phyloP scores from a whole-genome alignment of 1,140 invertebrate genomes.

The Heterodera schachtii region DNA sequence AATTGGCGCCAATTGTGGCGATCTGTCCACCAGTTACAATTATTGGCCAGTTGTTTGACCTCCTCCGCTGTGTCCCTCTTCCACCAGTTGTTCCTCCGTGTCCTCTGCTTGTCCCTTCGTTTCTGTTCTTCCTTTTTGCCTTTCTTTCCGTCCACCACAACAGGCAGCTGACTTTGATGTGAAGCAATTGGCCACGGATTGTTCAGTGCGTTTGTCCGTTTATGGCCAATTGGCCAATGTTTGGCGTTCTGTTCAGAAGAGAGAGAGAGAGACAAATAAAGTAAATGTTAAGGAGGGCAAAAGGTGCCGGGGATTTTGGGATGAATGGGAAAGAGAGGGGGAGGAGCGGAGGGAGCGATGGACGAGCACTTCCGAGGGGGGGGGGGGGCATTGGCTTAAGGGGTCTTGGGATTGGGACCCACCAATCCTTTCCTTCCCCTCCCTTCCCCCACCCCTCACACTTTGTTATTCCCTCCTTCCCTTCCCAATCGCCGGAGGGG shows the following conservation, averaged over 20 bases:
- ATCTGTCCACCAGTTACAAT: constrained; percentile 2
- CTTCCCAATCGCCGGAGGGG: background rate
- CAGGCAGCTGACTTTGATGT: constrained; percentile 6
- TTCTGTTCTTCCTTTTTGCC: background rate
- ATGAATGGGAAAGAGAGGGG: background rate
- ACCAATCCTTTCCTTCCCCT: background rate
- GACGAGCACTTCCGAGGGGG: background rate
- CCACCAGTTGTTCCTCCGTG: background rate
- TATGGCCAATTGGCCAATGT: constrained; percentile 14
- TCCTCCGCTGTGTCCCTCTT: background rate
- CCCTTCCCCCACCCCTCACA: background rate
- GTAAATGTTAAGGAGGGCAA: background rate
- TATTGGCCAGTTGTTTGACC: constrained; percentile 6
- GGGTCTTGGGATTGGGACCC: background rate
- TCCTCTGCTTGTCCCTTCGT: background rate
- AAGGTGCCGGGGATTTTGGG: background rate
- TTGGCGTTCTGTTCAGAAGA: background rate
- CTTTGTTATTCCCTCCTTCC: background rate
- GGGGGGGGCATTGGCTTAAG: background rate
- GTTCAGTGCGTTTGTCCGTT: constrained; percentile 1
- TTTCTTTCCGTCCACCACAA: background rate
- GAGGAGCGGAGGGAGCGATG: background rate
- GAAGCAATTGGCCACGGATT: constrained; percentile 3
- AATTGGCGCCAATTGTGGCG: constrained; percentile 13
- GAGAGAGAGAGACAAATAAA: background rate